These are phyloP conservation scores for Drosophila saltans DNA, from an alignment of 1,140 invertebrate genomes.

Conservation along the genomic window DNA sequence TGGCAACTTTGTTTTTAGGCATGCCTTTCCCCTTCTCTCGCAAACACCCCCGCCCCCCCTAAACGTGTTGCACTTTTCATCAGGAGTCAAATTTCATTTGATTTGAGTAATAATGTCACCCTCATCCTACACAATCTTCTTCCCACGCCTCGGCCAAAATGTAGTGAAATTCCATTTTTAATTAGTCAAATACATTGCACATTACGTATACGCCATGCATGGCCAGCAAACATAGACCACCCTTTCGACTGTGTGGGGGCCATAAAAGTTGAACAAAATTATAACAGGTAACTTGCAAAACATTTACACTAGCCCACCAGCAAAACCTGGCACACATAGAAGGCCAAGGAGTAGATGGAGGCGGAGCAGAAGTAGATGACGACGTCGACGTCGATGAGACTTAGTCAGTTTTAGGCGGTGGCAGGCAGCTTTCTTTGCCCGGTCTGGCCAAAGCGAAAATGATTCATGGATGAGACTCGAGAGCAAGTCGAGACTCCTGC, in stretches of 20 bases:
- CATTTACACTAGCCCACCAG: constrained; percentile 67
- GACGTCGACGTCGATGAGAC: constrained; percentile 11
- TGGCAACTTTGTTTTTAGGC: too few relatives aligned
- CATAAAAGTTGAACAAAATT: constrained; percentile 63
- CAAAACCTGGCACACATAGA: constrained; percentile 15
- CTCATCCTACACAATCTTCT: constrained; percentile 20
- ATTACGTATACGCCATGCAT: constrained; percentile 69
- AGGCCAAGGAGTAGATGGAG: constrained; percentile 24
- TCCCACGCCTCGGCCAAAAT: constrained; percentile 44
- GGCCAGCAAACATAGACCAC: constrained; percentile 24
- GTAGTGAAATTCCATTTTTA: constrained; percentile 66
- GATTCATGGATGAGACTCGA: constrained; percentile 64
- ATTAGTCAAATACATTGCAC: constrained; percentile 64
- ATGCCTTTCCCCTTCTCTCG: too few relatives aligned
- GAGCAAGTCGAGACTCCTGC: constrained; percentile 60
- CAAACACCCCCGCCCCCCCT: too few relatives aligned
- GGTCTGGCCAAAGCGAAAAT: constrained; percentile 52
- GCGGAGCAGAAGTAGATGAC: constrained; percentile 13
- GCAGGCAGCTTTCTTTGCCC: constrained; percentile 61
- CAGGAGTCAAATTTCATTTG: neutral
- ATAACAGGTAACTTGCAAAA: constrained; percentile 75
- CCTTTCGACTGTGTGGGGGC: constrained; percentile 44
- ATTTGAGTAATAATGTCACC: constrained; percentile 3
- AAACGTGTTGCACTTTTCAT: too few relatives aligned
- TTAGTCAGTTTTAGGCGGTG: constrained; percentile 39